These are phyloP conservation scores for Hydractinia echinata DNA, from an alignment of 30 jellyfish, hydroid and myxozoan genomes.

Conservation along the genomic window DNA sequence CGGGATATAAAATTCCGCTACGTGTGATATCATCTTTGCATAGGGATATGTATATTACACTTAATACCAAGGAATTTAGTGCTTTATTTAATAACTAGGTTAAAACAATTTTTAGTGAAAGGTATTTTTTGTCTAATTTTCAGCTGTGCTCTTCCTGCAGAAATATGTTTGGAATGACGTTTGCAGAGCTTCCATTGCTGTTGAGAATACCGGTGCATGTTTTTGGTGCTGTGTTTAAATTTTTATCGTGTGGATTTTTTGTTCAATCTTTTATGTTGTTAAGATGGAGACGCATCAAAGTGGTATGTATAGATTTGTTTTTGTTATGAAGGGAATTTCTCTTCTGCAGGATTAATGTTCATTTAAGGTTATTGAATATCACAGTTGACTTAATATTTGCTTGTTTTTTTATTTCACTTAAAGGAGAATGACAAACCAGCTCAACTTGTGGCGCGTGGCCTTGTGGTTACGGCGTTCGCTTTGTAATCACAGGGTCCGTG, in stretches of 20 bases:
- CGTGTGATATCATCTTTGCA: too few relatives aligned
- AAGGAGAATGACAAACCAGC: too few relatives aligned
- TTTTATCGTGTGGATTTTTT: conserved; percentile 57
- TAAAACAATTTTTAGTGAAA: background rate
- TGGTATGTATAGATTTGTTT: conserved; percentile 31
- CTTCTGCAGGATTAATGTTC: too few relatives aligned
- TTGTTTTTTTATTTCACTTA: too few relatives aligned
- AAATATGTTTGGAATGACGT: conserved; percentile 40
- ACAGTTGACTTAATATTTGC: too few relatives aligned
- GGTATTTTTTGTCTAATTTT: background rate
- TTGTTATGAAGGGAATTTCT: background rate
- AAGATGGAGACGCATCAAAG: conserved; percentile 78
- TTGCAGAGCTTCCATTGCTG: conserved; percentile 41
- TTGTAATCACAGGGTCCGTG: too few relatives aligned
- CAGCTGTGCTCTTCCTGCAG: conserved; percentile 34
- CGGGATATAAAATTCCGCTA: too few relatives aligned
- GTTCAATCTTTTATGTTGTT: conserved; percentile 62
- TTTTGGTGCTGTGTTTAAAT: conserved; percentile 54
- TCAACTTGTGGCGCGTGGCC: too few relatives aligned
- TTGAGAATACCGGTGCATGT: conserved; percentile 27
- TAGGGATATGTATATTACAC: too few relatives aligned
- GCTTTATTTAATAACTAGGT: background rate
- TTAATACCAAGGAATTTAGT: too few relatives aligned
- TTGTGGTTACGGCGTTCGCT: too few relatives aligned
- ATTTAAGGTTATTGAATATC: too few relatives aligned